Conservation (phyloP, 2,888 invertebrate genomes). For the Diaphora mendica region DNA sequence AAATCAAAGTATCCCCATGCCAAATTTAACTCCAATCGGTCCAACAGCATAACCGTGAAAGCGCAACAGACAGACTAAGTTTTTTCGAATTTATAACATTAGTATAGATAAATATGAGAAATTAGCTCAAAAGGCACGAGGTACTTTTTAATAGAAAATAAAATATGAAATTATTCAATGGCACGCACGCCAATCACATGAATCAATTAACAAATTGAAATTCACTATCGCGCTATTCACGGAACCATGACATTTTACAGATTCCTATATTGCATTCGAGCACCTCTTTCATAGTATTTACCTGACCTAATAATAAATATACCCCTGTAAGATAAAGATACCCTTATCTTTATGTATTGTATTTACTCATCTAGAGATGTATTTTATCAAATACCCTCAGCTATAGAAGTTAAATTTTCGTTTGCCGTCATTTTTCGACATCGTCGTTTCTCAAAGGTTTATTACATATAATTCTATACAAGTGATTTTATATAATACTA, state of each 20-base stretch:
- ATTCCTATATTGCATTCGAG: not conserved
- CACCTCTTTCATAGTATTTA: slow-evolving; percentile 19
- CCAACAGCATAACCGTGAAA: no score
- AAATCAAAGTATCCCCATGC: no score
- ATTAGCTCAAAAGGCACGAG: not conserved
- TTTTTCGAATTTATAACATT: no score
- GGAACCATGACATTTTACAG: not conserved
- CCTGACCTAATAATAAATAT: slow-evolving; percentile 35
- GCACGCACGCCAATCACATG: not conserved
- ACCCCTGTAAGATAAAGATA: not conserved
- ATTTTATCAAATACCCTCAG: slow-evolving; percentile 12
- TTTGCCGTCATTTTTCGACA: slow-evolving; percentile 27
- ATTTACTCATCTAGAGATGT: not conserved
- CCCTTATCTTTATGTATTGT: slow-evolving; percentile 10
- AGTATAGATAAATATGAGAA: not conserved
- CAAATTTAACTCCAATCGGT: no score
- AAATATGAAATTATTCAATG: not conserved
- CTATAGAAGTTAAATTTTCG: slow-evolving; percentile 26
- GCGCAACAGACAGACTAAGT: no score
- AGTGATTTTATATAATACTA: not conserved
- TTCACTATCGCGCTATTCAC: not conserved
- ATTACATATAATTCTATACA: not conserved
- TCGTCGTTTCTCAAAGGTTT: slow-evolving; percentile 19
- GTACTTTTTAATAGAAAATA: not conserved
- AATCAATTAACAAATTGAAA: slow-evolving; percentile 1